Evolutionary conservation across 1,140 invertebrate genomes (phyloP).

Genomic region (Antheraea pernyi): DNA sequence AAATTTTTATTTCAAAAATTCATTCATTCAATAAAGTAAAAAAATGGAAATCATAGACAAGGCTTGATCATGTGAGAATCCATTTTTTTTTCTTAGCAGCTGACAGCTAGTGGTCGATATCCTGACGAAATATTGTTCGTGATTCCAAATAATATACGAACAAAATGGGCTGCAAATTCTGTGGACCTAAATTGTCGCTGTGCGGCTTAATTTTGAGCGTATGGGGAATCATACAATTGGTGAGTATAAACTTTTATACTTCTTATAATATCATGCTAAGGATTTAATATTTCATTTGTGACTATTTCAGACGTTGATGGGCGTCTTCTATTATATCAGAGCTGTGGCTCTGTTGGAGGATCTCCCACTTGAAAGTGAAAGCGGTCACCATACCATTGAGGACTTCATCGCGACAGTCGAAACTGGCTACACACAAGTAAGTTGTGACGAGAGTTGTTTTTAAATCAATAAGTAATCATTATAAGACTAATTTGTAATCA

Average conservation of each 20-base stretch:
- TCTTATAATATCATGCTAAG: conserved; percentile 15
- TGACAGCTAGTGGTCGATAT: conserved; percentile 71
- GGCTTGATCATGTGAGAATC: conserved; percentile 66
- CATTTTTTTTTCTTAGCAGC: conserved; percentile 63
- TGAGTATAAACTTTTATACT: conserved; percentile 76
- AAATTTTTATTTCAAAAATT: not conserved
- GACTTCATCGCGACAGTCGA: conserved; percentile 85
- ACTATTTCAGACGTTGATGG: conserved; percentile 89
- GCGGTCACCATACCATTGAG: conserved; percentile 58
- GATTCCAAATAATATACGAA: conserved; percentile 51
- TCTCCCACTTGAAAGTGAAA: conserved; percentile 80
- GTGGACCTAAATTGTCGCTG: conserved; percentile 94
- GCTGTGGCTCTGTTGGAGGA: conserved; percentile 94
- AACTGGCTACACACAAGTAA: conserved; percentile 82
- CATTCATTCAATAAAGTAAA: not conserved
- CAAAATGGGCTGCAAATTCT: conserved; percentile 71
- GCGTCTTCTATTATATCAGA: conserved; percentile 91
- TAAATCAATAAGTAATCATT: not conserved
- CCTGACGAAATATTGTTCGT: conserved; percentile 40
- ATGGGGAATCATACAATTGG: conserved; percentile 95
- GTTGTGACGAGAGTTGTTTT: not conserved
- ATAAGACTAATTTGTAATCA: not conserved
- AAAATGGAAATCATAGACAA: conserved; percentile 52
- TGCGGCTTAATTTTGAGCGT: conserved; percentile 93
- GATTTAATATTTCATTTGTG: conserved; percentile 26